Evolutionary conservation across 2,113 vertebrate species (phyloP).

Genomic region (Paedocypris sp.): DNA sequence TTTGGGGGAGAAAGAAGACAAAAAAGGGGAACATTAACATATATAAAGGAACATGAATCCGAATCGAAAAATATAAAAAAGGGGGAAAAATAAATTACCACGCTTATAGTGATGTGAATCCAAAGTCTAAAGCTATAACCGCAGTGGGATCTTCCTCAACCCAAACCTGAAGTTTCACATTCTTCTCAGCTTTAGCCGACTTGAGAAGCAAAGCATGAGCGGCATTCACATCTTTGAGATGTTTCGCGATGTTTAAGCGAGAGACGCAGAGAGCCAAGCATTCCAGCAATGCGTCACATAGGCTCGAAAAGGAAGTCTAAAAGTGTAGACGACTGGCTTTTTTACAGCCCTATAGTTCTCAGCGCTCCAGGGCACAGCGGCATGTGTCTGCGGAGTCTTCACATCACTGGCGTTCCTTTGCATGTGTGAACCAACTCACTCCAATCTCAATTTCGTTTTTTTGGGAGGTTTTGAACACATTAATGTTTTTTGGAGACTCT

Average conservation of each 20-base stretch:
- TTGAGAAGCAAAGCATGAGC: not conserved
- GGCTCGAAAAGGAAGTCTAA: slow-evolving; percentile 2
- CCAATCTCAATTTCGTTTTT: not conserved
- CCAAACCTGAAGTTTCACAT: slow-evolving; percentile 39
- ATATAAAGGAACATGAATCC: not conserved
- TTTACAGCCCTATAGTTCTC: slow-evolving; percentile 14
- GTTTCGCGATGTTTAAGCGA: not conserved
- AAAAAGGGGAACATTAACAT: not conserved
- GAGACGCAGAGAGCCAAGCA: not conserved
- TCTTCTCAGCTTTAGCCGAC: slow-evolving; percentile 13
- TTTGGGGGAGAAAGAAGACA: not conserved
- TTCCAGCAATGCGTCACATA: slow-evolving; percentile 13
- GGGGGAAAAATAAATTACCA: too few species aligned
- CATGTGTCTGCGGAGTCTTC: slow-evolving; percentile 16
- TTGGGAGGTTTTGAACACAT: not conserved
- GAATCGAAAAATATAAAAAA: too few species aligned
- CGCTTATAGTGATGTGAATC: too few species aligned
- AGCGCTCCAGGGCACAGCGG: slow-evolving; percentile 11
- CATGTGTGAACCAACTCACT: not conserved
- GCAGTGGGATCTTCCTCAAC: not conserved
- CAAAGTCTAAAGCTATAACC: too few species aligned
- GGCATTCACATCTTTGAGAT: slow-evolving; percentile 1
- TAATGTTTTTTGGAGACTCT: not conserved
- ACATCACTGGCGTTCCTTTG: slow-evolving; percentile 24
- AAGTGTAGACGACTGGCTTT: slow-evolving; percentile 18